Evolutionary conservation across 2,113 vertebrate genomes (phyloP).

Genomic region (Ceyx cyanopectus): DNA sequence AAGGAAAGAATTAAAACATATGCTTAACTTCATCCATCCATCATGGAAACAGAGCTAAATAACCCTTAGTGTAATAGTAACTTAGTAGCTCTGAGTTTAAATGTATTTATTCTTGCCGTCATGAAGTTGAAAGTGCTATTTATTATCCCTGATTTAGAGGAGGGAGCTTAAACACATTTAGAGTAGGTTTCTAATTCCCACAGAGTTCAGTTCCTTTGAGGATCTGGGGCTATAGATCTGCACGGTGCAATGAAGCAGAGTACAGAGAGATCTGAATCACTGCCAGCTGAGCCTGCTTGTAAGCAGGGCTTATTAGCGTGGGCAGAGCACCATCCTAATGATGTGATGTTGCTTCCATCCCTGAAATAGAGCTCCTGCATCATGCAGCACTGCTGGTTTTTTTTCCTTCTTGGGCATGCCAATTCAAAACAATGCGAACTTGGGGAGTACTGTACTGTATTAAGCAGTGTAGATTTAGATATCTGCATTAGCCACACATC

Average conservation of each 20-base stretch:
- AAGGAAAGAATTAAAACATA: too few relatives aligned
- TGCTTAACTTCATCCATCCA: neutral
- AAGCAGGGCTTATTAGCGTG: neutral
- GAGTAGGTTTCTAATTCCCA: neutral
- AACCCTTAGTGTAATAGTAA: neutral
- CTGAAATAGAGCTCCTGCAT: neutral
- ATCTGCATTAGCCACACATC: neutral
- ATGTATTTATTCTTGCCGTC: neutral
- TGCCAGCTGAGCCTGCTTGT: neutral
- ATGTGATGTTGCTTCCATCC: neutral
- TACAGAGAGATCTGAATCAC: neutral
- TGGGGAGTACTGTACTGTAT: rapidly evolving
- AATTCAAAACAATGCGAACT: neutral
- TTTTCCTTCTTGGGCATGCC: neutral
- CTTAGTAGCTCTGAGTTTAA: neutral
- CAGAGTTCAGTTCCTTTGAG: neutral
- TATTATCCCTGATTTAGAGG: neutral
- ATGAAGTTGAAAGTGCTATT: neutral
- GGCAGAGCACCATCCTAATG: neutral
- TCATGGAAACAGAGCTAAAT: neutral
- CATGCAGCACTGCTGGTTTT: rapidly evolving
- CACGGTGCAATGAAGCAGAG: neutral
- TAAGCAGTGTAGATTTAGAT: neutral
- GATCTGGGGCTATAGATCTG: neutral
- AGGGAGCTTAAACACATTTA: neutral